Percentiles rank a stretch among this genome's conserved stretches.
These are phyloP conservation scores for Meloidogyne exigua DNA, from an alignment of 1,140 invertebrate genomes.

Conservation along the genomic window DNA sequence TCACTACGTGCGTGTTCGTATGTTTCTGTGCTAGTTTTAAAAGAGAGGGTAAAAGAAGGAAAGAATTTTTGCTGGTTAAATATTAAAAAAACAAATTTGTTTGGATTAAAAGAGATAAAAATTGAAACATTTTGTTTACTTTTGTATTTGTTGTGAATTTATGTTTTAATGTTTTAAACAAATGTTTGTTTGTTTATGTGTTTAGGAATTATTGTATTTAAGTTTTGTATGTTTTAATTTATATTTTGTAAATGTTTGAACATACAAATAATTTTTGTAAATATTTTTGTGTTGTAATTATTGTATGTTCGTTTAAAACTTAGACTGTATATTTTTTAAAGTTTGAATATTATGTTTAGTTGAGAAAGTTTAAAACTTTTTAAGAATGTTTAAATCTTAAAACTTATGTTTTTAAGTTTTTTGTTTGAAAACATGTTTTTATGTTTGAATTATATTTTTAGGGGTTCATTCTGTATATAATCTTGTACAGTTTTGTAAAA, in stretches of 20 bases:
- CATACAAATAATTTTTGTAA: too few relatives aligned
- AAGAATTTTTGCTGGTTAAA: not conserved
- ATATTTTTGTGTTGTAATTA: not conserved
- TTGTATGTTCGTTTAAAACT: too few relatives aligned
- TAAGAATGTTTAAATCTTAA: too few relatives aligned
- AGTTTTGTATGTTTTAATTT: not conserved
- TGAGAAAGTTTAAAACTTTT: too few relatives aligned
- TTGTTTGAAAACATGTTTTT: too few relatives aligned
- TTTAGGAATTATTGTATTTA: not conserved
- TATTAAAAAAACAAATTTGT: slow-evolving; percentile 5
- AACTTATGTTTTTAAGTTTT: not conserved
- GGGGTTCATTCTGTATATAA: too few relatives aligned
- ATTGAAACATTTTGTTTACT: not conserved
- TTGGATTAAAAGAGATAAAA: not conserved
- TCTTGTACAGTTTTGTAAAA: not conserved
- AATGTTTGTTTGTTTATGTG: not conserved
- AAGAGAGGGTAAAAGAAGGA: not conserved
- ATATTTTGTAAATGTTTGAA: not conserved
- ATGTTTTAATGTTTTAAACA: not conserved
- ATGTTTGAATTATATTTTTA: not conserved
- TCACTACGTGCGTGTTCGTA: not conserved
- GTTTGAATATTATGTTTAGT: too few relatives aligned
- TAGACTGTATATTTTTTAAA: too few relatives aligned
- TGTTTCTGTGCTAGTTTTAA: not conserved
- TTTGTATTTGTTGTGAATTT: not conserved